These are phyloP conservation scores for Philopedon plagiatum DNA, from an alignment of 2,888 invertebrate species.

Conservation along the genomic window DNA sequence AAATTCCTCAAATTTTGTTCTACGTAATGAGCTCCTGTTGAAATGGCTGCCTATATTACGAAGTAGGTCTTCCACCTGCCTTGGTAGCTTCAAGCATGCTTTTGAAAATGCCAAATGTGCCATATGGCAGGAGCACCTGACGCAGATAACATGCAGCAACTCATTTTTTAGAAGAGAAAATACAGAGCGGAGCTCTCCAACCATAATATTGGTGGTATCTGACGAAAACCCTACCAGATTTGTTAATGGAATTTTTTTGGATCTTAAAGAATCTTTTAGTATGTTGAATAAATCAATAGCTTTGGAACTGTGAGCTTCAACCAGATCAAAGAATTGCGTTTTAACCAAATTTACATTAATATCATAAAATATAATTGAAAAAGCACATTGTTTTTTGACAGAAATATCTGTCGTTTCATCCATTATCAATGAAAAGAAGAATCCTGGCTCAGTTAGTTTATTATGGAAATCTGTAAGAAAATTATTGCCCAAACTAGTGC, in stretches of 20 bases:
- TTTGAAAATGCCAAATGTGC: slow-evolving; percentile 60
- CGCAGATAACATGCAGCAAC: slow-evolving; percentile 53
- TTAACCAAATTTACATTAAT: background rate
- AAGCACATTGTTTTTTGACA: slow-evolving; percentile 41
- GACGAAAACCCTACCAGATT: slow-evolving; percentile 57
- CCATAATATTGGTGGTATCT: slow-evolving; percentile 60
- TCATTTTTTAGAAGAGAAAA: slow-evolving; percentile 44
- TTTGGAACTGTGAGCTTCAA: background rate
- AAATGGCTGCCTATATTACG: slow-evolving; percentile 58
- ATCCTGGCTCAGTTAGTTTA: slow-evolving; percentile 11
- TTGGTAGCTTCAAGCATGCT: slow-evolving; percentile 62
- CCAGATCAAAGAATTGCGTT: slow-evolving; percentile 22
- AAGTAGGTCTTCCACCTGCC: slow-evolving; percentile 55
- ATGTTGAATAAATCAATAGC: slow-evolving; percentile 22
- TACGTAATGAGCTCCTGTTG: slow-evolving; percentile 52
- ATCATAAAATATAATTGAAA: slow-evolving; percentile 20
- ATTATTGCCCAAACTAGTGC: background rate
- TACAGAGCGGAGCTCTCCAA: slow-evolving; percentile 53
- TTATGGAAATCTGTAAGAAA: background rate
- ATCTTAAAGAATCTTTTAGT: slow-evolving; percentile 7
- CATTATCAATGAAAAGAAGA: slow-evolving; percentile 46
- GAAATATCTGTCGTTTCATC: slow-evolving; percentile 41
- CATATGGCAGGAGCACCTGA: slow-evolving; percentile 63
- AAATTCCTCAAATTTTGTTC: slow-evolving; percentile 58
- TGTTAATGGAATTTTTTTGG: slow-evolving; percentile 47